Percentiles rank a stretch among this genome's conserved stretches.
phyloP scores from a whole-genome alignment of 2,113 vertebrate species.

The Callithrix jacchus region DNA sequence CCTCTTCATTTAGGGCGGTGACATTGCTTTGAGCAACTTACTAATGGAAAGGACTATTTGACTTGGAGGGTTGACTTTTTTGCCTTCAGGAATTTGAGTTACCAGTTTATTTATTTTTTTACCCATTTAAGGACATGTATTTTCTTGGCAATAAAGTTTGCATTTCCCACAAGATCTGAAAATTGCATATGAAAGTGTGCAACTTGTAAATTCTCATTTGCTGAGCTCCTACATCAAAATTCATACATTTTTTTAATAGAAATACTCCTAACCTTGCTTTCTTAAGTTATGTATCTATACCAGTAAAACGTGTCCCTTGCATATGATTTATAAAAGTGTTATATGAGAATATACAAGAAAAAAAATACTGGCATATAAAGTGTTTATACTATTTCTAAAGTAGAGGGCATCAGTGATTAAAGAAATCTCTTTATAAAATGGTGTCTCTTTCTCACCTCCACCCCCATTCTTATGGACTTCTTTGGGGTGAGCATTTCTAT shows the following conservation, averaged over 20 bases:
- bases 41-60: not conserved
- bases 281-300: not conserved
- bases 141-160: constrained; percentile 7
- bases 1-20: not conserved
- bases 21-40: not conserved
- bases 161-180: not conserved
- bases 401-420: not conserved
- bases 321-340: not conserved
- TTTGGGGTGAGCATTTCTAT: not conserved
- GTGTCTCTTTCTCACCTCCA: not conserved
- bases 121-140: not conserved
- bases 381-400: not conserved
- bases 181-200: not conserved
- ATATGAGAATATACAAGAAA: not conserved
- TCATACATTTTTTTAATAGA: not conserved
- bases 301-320: not conserved
- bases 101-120: not conserved
- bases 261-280: not conserved
- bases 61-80: not conserved
- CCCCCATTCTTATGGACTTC: not conserved
- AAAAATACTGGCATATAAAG: not conserved
- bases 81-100: not conserved
- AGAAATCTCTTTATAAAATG: not conserved
- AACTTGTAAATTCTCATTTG: not conserved
- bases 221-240: not conserved